phyloP scores from a whole-genome alignment of 1,140 invertebrate genomes.

The Sarcophaga peregrina region DNA sequence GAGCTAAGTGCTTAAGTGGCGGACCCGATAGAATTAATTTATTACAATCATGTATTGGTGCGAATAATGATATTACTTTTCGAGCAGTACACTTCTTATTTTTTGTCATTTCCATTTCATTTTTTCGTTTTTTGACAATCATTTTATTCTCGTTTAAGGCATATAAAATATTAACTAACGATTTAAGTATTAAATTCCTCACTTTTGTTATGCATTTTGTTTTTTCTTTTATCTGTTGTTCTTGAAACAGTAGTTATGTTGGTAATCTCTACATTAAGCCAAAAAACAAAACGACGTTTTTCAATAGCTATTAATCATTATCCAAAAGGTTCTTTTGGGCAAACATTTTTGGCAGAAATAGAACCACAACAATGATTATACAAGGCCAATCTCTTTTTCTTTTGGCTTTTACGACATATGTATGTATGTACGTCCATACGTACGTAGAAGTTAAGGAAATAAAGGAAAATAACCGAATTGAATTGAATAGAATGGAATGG shows the following conservation, averaged over 20 bases:
- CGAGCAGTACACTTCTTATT: too few species aligned
- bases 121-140: not conserved
- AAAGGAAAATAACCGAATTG: too few species aligned
- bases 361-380: slow-evolving; percentile 8
- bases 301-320: slow-evolving; percentile 28
- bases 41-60: too few species aligned
- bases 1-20: too few species aligned
- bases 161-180: not conserved
- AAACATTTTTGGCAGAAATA: slow-evolving; percentile 12
- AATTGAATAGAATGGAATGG: not conserved
- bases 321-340: not conserved
- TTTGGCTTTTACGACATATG: not conserved
- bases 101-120: too few species aligned
- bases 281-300: not conserved
- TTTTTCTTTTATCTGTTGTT: not conserved
- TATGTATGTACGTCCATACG: not conserved
- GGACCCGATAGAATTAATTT: too few species aligned
- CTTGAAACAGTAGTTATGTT: not conserved
- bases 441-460: too few species aligned
- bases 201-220: not conserved
- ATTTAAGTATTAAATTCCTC: not conserved
- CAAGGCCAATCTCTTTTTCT: slow-evolving; percentile 24
- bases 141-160: too few species aligned
- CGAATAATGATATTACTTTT: too few species aligned
- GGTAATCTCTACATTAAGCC: not conserved